Conservation (phyloP, 2,888 invertebrate species). For the Netelia inedita region DNA sequence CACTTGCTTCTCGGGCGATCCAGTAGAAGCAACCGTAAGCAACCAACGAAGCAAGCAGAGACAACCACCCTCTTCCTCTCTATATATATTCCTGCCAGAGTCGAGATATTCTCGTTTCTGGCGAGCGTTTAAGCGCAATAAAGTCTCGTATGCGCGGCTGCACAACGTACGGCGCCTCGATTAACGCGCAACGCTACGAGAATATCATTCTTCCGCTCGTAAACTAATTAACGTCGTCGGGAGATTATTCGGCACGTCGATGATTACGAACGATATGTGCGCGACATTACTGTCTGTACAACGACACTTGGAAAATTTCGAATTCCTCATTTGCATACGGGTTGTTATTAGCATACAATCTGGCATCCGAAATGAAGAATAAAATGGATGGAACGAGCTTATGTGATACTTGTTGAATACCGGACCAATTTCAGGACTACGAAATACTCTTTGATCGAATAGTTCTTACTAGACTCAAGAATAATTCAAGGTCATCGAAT, state of each 20-base stretch:
- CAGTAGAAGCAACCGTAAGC: constrained; percentile 51
- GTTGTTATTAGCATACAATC: not conserved
- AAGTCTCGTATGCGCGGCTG: constrained; percentile 55
- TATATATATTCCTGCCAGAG: constrained; percentile 28
- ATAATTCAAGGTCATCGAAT: no score
- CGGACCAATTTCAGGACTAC: no score
- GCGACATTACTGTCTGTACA: not conserved
- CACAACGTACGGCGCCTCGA: constrained; percentile 62
- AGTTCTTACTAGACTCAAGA: no score
- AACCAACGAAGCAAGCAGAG: constrained; percentile 55
- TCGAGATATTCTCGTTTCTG: constrained; percentile 62
- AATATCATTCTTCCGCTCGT: constrained; percentile 55
- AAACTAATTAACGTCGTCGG: constrained; percentile 64
- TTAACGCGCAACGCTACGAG: constrained; percentile 53
- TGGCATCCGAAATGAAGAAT: not conserved
- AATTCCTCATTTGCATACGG: not conserved
- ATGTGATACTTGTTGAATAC: no score
- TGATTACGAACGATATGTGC: constrained; percentile 16
- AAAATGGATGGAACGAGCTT: not conserved
- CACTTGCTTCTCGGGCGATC: constrained; percentile 31
- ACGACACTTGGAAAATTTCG: not conserved
- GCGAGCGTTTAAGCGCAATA: constrained; percentile 72
- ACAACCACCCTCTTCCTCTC: constrained; percentile 33
- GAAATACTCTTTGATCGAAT: no score
- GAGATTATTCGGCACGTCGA: constrained; percentile 39